phyloP scores from a whole-genome alignment of 2,888 invertebrate species.

The Amblyjoppa fuscipennis region DNA sequence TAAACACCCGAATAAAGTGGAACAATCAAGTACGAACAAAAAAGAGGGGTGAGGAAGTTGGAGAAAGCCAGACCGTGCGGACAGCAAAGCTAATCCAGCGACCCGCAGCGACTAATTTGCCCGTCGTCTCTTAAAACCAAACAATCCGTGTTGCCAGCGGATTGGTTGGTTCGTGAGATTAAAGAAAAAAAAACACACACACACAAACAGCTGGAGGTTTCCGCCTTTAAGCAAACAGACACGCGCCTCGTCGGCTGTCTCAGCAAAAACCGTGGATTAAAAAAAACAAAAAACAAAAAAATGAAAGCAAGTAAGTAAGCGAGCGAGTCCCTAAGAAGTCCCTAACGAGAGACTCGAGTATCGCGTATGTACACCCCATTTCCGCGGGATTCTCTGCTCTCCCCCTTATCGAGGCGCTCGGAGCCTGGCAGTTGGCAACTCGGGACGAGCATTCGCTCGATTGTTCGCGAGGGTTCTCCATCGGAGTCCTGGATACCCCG shows the following conservation, averaged over 20 bases:
- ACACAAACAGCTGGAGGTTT: slow-evolving; percentile 29
- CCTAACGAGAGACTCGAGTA: slow-evolving; percentile 70
- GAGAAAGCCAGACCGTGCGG: neutral
- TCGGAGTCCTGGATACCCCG: slow-evolving; percentile 63
- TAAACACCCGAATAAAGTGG: neutral
- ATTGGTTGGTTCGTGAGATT: slow-evolving; percentile 1
- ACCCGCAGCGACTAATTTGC: neutral
- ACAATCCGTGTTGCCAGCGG: neutral
- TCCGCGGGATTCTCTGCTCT: slow-evolving; percentile 24
- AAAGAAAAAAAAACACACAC: neutral
- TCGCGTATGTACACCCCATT: slow-evolving; percentile 61
- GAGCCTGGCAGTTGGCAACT: slow-evolving; percentile 25
- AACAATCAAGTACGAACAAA: neutral
- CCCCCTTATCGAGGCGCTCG: slow-evolving; percentile 28
- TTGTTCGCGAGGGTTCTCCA: slow-evolving; percentile 50
- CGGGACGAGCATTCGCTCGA: slow-evolving; percentile 41
- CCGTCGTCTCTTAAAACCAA: neutral
- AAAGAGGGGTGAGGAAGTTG: slow-evolving; percentile 2
- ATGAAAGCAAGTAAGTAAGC: slow-evolving; percentile 6
- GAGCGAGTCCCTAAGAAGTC: slow-evolving; percentile 56
- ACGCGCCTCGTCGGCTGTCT: slow-evolving; percentile 54
- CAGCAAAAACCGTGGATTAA: slow-evolving; percentile 44
- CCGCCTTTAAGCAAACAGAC: slow-evolving; percentile 4
- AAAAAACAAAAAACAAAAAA: slow-evolving; percentile 32
- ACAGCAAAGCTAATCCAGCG: neutral